Percentiles rank a stretch among this genome's conserved stretches.
phyloP scores from a whole-genome alignment of 2,888 invertebrate species.

The Xiphydria camelus region DNA sequence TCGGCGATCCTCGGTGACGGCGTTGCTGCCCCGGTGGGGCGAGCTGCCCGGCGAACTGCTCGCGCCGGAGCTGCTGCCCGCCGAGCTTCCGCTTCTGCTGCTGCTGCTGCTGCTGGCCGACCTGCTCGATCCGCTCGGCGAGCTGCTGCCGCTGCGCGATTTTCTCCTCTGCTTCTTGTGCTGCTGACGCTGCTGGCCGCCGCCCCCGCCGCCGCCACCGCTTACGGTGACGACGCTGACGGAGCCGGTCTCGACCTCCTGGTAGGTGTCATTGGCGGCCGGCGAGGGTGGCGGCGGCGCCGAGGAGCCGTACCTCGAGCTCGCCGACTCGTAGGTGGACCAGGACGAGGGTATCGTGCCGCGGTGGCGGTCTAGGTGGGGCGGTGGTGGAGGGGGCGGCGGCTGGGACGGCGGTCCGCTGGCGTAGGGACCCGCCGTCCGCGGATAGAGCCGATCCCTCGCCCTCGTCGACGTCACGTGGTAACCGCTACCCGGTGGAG shows the following conservation, averaged over 20 bases:
- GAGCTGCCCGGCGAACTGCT: conserved; percentile 59
- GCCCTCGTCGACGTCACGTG: conserved; percentile 56
- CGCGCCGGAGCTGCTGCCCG: conserved; percentile 64
- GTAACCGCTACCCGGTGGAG: conserved; percentile 47
- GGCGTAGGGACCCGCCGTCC: conserved; percentile 51
- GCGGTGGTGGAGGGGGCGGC: conserved; percentile 42
- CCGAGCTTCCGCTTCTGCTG: conserved; percentile 59
- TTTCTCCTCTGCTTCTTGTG: conserved; percentile 54
- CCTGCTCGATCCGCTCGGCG: conserved; percentile 55
- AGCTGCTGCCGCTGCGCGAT: conserved; percentile 53
- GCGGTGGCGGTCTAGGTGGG: conserved; percentile 53
- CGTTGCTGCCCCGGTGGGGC: conserved; percentile 52
- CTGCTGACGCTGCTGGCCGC: conserved; percentile 57
- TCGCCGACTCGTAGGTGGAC: conserved; percentile 49
- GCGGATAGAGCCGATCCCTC: conserved; percentile 55
- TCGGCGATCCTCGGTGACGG: conserved; percentile 71
- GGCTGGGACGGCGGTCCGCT: conserved; percentile 56
- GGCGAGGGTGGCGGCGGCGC: conserved; percentile 52
- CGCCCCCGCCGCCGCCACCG: conserved; percentile 45
- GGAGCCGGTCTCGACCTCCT: conserved; percentile 41
- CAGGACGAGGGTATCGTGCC: conserved; percentile 48
- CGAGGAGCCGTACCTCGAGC: conserved; percentile 49
- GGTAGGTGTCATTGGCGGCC: conserved; percentile 47
- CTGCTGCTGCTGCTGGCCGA: conserved; percentile 59
- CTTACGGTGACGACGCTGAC: no score